Conservation (phyloP, 2,888 invertebrate genomes). For the Lingula anatina region DNA sequence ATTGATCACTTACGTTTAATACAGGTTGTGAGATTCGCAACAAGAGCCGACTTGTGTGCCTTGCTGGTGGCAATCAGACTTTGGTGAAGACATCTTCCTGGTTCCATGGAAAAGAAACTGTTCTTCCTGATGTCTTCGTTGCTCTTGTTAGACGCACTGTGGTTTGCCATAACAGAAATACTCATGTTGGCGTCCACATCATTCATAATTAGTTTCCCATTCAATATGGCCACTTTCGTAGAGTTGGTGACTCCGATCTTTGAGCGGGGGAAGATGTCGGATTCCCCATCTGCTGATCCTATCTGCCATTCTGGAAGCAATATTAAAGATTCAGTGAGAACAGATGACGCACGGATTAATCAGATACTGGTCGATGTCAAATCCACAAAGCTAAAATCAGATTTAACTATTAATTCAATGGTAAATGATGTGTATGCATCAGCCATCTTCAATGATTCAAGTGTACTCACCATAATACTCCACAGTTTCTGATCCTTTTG, state of each 20-base stretch:
- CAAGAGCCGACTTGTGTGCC: slow-evolving; percentile 17
- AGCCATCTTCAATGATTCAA: too few species aligned
- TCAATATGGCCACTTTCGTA: slow-evolving; percentile 14
- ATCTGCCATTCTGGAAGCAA: slow-evolving; percentile 20
- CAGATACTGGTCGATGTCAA: too few species aligned
- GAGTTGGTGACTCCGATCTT: too few species aligned
- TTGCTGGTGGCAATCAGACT: slow-evolving; percentile 16
- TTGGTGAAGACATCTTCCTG: slow-evolving; percentile 20
- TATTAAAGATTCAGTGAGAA: slow-evolving; percentile 9
- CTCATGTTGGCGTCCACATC: slow-evolving; percentile 11
- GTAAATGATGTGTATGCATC: too few species aligned
- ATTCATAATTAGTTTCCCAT: slow-evolving; percentile 17
- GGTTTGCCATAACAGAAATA: slow-evolving; percentile 13
- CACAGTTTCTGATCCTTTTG: slow-evolving; percentile 3
- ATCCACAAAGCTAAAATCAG: too few species aligned
- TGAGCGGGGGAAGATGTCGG: slow-evolving; percentile 18
- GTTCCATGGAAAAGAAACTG: slow-evolving; percentile 17
- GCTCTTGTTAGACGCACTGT: too few species aligned
- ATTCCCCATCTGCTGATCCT: slow-evolving; percentile 10
- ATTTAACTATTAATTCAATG: too few species aligned
- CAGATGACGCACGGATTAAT: slow-evolving; percentile 12
- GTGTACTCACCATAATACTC: slow-evolving; percentile 15
- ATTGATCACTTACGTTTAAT: slow-evolving; percentile 17
- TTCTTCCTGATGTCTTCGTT: slow-evolving; percentile 5
- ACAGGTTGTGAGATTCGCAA: slow-evolving; percentile 14